Base-by-base conservation (phyloP, 2,888 invertebrate species). In the Trachelus tabidus region DNA sequence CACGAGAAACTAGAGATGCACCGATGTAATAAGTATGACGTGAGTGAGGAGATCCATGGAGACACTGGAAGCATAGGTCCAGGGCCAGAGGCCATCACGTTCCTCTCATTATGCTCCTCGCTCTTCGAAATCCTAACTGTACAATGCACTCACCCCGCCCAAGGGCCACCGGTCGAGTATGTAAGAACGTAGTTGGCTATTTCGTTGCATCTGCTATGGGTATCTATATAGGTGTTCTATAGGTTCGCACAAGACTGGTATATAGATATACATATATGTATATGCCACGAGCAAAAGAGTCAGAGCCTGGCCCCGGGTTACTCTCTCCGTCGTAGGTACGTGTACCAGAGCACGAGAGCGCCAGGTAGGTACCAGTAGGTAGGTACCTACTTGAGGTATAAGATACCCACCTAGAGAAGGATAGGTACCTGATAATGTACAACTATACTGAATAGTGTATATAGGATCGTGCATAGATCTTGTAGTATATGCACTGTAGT, bases 41-140 rank as follows among this genome's bases (percentile, higher is more conserved):
- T 56, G 56, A 23, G 56, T 56, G 56, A 56, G 56, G 56, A 56
- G 56, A 56, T 56, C 56, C 56, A 56, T 23, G 56, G 56, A 56
- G 56, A 56, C 56, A 56, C 23, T 56, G 23, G 23, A 56, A 56
- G 12, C 33, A 71, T 71, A 79, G 79, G 81, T 84, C 82, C 81
- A 81, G 83, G 88, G 87, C 87, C 87, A 88, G 83, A 86, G 88
- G 89, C 85, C 87, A 89, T 86, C 89, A 89, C 88, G 89, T 89
- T 87, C 87, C 87, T 86, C 89, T 89, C 89, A 88, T 89, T 89
- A 88, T 86, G 85, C 85, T 85, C 83, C 79, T 83, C 83, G 80
- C 83, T 85, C 83, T 80, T 86, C 84, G 87, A 86, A 86, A 86
- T 87, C 83, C 88, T 89, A 89, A 89, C 89, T 89, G 89, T 89